Conservation (phyloP, 1,140 invertebrate genomes). For the Apocrypta bakeri region DNA sequence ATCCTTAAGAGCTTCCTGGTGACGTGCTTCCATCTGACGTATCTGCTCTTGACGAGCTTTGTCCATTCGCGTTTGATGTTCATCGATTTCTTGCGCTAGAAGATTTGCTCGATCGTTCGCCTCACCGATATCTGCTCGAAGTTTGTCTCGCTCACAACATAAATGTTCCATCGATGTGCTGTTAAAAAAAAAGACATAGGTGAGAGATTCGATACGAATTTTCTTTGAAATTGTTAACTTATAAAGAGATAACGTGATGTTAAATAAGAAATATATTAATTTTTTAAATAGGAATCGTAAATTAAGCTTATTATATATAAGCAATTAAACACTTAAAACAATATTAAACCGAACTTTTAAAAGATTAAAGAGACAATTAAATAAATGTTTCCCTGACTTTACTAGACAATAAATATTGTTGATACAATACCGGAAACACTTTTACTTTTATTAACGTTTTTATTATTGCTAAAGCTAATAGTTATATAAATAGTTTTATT, state of each 20-base stretch:
- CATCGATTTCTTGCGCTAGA: slow-evolving; percentile 92
- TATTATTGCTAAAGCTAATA: neutral
- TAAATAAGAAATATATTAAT: too few relatives aligned
- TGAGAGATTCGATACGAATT: neutral
- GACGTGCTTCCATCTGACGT: slow-evolving; percentile 83
- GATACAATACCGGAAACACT: too few relatives aligned
- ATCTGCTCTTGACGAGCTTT: slow-evolving; percentile 80
- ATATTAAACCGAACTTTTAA: neutral
- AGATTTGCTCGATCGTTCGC: slow-evolving; percentile 86
- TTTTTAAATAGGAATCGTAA: too few relatives aligned
- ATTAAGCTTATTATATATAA: too few relatives aligned
- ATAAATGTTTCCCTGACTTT: too few relatives aligned
- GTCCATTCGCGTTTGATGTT: slow-evolving; percentile 88
- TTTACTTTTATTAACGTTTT: too few relatives aligned
- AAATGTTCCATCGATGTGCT: slow-evolving; percentile 77
- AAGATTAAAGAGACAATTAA: neutral
- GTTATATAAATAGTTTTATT: slow-evolving; percentile 14
- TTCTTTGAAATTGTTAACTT: neutral
- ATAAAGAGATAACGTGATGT: too few relatives aligned
- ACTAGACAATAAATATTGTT: too few relatives aligned
- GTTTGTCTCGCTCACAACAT: slow-evolving; percentile 82
- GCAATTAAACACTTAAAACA: too few relatives aligned
- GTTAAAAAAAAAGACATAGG: neutral
- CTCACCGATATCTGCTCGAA: slow-evolving; percentile 84
- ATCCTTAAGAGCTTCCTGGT: slow-evolving; percentile 82